A percentile compares a stretch with the other conserved stretches of the same genome.
phyloP scores from a whole-genome alignment of 2,797 vertebrate genomes.

The Microctenopoma steveboyesi region DNA sequence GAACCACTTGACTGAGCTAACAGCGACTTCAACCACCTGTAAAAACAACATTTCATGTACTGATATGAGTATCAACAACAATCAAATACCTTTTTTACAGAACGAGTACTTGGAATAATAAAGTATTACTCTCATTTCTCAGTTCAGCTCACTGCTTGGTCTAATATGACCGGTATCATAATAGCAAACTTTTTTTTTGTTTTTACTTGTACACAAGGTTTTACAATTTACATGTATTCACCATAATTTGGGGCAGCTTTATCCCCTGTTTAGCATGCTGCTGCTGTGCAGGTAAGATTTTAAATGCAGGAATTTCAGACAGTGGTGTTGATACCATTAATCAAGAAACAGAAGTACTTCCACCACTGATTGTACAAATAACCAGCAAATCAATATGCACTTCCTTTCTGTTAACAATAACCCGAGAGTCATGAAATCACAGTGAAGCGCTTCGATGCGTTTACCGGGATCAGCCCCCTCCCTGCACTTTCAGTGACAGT shows the following conservation, averaged over 20 bases:
- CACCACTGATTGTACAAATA: constrained; percentile 14
- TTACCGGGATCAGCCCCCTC: constrained; percentile 43
- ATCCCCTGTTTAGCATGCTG: background rate
- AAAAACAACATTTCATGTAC: no score
- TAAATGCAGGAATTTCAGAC: no score
- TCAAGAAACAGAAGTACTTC: no score
- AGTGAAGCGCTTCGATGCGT: constrained; percentile 10
- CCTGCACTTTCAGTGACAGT: constrained; percentile 53
- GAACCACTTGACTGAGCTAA: background rate
- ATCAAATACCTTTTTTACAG: no score
- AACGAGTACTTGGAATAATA: no score
- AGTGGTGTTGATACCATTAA: no score
- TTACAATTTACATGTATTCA: background rate
- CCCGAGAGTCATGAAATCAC: constrained; percentile 7
- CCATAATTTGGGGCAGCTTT: background rate
- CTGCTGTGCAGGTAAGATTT: background rate
- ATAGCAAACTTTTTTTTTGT: no score
- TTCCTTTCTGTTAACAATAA: constrained; percentile 6
- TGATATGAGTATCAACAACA: no score
- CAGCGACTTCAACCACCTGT: background rate
- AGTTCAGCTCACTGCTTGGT: no score
- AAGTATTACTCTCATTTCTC: no score
- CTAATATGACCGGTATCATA: no score
- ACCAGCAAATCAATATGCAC: background rate
- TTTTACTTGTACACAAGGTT: no score